Evolutionary conservation across 2,797 vertebrate species (phyloP).

Genomic region (Aplochiton taeniatus): DNA sequence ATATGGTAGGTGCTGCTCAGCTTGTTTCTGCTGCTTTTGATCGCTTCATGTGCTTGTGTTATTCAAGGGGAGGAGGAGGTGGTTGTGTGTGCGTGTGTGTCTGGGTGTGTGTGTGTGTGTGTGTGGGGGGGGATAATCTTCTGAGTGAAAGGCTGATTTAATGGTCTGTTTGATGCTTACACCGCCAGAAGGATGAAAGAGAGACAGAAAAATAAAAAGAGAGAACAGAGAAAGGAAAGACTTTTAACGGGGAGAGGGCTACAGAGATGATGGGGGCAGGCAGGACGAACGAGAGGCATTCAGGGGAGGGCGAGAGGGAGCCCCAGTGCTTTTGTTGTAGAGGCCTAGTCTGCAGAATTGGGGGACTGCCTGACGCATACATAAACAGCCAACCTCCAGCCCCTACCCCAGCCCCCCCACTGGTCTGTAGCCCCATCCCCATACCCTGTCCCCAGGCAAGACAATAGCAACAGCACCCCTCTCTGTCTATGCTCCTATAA

Average conservation of each 20-base stretch:
- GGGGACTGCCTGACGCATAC: slow-evolving; percentile 67
- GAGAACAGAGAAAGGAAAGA: background rate
- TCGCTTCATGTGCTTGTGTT: slow-evolving; percentile 9
- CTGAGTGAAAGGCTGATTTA: slow-evolving; percentile 29
- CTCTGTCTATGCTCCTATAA: background rate
- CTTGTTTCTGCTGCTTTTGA: slow-evolving; percentile 6
- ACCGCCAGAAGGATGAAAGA: slow-evolving; percentile 8
- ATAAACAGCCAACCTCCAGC: slow-evolving; percentile 67
- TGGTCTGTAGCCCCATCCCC: no score
- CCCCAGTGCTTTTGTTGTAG: slow-evolving; percentile 73
- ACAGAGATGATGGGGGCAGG: slow-evolving; percentile 1
- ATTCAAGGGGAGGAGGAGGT: background rate
- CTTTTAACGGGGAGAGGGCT: background rate
- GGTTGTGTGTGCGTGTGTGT: slow-evolving; percentile 10
- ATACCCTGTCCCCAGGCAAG: background rate
- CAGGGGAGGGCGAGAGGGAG: slow-evolving; percentile 14
- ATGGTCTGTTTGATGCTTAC: slow-evolving; percentile 50
- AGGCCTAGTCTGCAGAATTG: slow-evolving; percentile 49
- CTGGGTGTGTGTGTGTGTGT: slow-evolving; percentile 5
- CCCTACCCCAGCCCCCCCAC: background rate
- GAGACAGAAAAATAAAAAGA: background rate
- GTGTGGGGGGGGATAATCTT: slow-evolving; percentile 28
- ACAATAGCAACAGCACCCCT: slow-evolving; percentile 5
- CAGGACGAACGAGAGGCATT: background rate
- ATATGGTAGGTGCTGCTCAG: slow-evolving; percentile 77